Evolutionary conservation across 2,797 vertebrate genomes (phyloP).

Genomic region (Phylloscopus collybita): DNA sequence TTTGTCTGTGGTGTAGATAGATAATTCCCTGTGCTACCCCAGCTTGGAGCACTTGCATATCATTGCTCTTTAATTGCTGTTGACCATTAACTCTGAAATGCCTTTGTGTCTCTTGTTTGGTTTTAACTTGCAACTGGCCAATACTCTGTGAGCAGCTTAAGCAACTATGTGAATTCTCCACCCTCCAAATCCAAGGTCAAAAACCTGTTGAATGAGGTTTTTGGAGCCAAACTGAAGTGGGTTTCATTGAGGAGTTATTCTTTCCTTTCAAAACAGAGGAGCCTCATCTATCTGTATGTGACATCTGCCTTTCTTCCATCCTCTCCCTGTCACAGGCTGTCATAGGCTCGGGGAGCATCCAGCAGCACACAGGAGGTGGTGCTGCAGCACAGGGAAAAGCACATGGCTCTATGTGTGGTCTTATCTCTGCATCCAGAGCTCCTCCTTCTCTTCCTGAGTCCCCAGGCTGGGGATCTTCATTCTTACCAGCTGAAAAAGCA

Average conservation of each 20-base stretch:
- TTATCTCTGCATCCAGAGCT: background rate
- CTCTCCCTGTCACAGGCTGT: background rate
- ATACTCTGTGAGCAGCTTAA: slow-evolving; percentile 2
- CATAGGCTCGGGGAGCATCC: background rate
- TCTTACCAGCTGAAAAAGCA: background rate
- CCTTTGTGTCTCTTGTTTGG: slow-evolving; percentile 15
- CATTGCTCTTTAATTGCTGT: background rate
- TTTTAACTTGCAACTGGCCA: slow-evolving; percentile 8
- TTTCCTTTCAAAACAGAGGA: background rate
- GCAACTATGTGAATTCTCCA: background rate
- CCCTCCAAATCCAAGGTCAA: background rate
- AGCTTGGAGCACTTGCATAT: slow-evolving; percentile 17
- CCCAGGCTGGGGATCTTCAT: background rate
- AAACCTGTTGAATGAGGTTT: background rate
- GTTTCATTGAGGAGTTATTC: background rate
- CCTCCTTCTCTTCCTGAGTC: background rate
- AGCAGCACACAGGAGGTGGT: slow-evolving; percentile 24
- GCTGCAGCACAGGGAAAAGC: slow-evolving; percentile 20
- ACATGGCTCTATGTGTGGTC: background rate
- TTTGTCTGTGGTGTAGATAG: background rate
- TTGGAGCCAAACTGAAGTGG: background rate
- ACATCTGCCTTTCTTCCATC: background rate
- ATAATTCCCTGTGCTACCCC: background rate
- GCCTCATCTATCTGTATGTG: background rate
- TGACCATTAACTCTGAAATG: slow-evolving; percentile 14